Base-by-base conservation (phyloP, 1,140 invertebrate species). In the Tribolium castaneum region DNA sequence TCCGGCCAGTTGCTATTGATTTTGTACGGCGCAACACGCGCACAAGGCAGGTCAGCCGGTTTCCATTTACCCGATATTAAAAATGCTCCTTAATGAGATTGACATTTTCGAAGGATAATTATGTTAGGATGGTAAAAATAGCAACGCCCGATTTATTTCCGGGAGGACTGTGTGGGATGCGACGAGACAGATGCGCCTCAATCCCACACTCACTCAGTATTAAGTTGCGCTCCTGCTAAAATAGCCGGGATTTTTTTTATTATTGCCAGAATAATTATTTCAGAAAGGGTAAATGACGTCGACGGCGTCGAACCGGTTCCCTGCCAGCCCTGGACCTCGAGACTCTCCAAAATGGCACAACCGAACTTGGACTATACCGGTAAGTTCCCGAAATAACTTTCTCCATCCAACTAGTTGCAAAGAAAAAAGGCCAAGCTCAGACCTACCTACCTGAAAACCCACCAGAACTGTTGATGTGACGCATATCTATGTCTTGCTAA, bases 311-410 rank as follows among this genome's bases (percentile, higher is more conserved):
- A 94, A 82, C 90, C 91, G 82, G 91, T 96, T 79, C 86, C 89
- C 71, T 94, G 93, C 82, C 91, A 92, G 83, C 92, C 93, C 4
- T 98, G 97, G 96, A 97, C 95, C 25, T 94, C 93, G 30, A 92
- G 96, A 83, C 87, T 95, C 16, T 92, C 97, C 0, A 98, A 98
- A 89, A 94, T 98, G 90, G 93, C 94, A 6, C 97, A 98, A 87
- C 97, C 97, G 0, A 95, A 96, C 88, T 90, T 98, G 54, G 97
- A 98, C 87, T 99, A 93, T 83, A 94, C 93, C 82, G 94, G 95
- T 96, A 90, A 91, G 88, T 78, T 30, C 25, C 6, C 2, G 16
- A 19, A 19, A 19, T 19, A 19, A 19, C 25, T 30, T 30, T 30
- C 25, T 30, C 25, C 25, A 30, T 30, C 16, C 16, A 19, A 19